Evolutionary conservation across 2,888 invertebrate species (phyloP), one percentile per base, ranked within the genome.

Genomic region (Drosophila nigritarsus): DNA sequence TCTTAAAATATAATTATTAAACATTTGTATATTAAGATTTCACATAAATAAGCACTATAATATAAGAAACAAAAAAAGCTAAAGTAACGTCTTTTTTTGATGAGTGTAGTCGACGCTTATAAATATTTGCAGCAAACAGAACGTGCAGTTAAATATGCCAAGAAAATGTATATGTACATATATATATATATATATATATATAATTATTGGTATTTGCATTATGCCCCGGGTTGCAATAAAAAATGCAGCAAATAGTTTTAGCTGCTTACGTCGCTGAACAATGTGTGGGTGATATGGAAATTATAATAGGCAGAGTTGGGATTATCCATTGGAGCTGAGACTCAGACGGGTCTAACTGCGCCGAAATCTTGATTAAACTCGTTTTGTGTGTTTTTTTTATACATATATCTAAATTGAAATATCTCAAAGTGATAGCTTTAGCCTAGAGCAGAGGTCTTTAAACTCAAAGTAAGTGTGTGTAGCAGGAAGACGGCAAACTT

Each of bases 41-140:
- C 20, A n/a, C n/a, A n/a, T n/a, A n/a, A n/a, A n/a, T n/a, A n/a
- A n/a, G n/a, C n/a, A 42, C 20, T 40, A n/a, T n/a, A n/a, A 9
- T 40, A n/a, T 1, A 40, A 40, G 0, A 3, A 2, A 40, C 8
- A 8, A 38, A n/a, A 18, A 3, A n/a, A 9, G 40, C n/a, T n/a
- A 9, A n/a, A 40, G 9, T 9, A 9, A 40, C 13, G 20, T 1
- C 45, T 45, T 45, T 24, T 20, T 45, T 15, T 8, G 5, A 11
- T 7, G 27, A 34, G 34, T 50, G 27, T 34, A 45, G 29, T 24
- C 32, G 42, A 51, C 24, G 54, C 54, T 34, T 11, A 40, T 45
- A 64, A 68, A 64, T 75, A 75, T 74, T 63, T 63, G 49, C 64
- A 56, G 56, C 65, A 59, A 78, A 72, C 74, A 58, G 38, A 45